Base-by-base conservation (phyloP, 2,797 vertebrate genomes). In the Ambastaia sidthimunki region DNA sequence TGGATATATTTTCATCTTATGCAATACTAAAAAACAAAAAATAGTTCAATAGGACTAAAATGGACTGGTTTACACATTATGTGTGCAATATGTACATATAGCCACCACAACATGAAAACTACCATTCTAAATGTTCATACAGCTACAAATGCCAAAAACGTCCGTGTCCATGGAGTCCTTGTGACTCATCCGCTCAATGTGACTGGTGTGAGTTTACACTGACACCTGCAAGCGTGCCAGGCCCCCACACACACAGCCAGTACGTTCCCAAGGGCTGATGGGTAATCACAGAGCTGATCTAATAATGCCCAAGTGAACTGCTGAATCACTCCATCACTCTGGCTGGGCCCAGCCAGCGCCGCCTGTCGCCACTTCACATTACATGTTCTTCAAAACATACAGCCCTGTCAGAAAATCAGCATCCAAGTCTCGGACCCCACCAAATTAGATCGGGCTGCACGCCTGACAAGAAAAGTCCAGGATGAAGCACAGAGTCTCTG, bases 311-410 rank as follows among this genome's bases (percentile, higher is more conserved):
- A 63, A 60, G 85, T 83, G 85, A 87, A 80, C 85, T 85, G 66
- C 79, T 83, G 74, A 88, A 90, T 85, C 85, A 87, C 83, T 83
- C 78, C 66, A 68, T 84, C 76, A 67, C 72, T 78, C 70, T 21
- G 31, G 66, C 60, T 72, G 3, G 7, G 66, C 18, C 76, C 16
- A 80, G 28, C 69, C 73, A 76, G 84, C 65, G 82, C 74, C 72
- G 81, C 76, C 76, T 76, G 86, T 83, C 86, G 85, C 78, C 83
- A 81, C 82, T 78, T 84, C 83, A 88, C 89, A 90, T 87, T 81
- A 87, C 57, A 80, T 78, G 86, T 90, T 87, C 86, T 75, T 87
- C 77, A 87, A 80, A 86, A 90, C 86, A 86, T 85, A 86, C 83
- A 83, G 81, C 59, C 74, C 78, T 89, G 83, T 87, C 88, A 87